Evolutionary conservation across 2,888 invertebrate genomes (phyloP).

Genomic region (Acrobasis repandana): DNA sequence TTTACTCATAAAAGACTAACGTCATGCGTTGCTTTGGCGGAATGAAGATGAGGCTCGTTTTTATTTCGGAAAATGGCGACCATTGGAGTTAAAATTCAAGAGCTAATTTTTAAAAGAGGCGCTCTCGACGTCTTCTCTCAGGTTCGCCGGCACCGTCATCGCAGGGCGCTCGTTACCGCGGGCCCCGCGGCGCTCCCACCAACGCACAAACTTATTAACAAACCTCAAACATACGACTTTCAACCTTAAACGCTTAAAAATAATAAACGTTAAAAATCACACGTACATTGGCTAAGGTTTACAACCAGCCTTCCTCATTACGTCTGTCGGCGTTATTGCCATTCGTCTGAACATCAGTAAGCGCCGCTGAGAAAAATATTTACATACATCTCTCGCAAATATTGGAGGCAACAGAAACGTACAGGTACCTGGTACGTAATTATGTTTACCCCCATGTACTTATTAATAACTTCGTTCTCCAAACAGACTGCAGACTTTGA

Average conservation of each 20-base stretch:
- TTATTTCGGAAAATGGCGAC: slow-evolving; percentile 37
- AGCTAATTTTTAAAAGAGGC: slow-evolving; percentile 62
- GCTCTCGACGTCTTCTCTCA: slow-evolving; percentile 52
- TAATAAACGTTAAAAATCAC: slow-evolving; percentile 30
- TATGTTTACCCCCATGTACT: slow-evolving; percentile 48
- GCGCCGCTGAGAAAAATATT: slow-evolving; percentile 72
- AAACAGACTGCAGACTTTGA: slow-evolving; percentile 38
- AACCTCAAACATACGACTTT: slow-evolving; percentile 48
- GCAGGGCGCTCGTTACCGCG: slow-evolving; percentile 65
- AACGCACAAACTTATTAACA: slow-evolving; percentile 52
- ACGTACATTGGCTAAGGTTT: slow-evolving; percentile 44
- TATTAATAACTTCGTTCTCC: slow-evolving; percentile 48
- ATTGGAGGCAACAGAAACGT: slow-evolving; percentile 47
- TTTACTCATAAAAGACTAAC: slow-evolving; percentile 17
- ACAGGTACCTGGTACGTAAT: slow-evolving; percentile 43
- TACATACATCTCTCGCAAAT: slow-evolving; percentile 65
- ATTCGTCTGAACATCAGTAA: slow-evolving; percentile 65
- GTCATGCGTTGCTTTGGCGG: slow-evolving; percentile 17
- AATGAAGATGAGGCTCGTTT: slow-evolving; percentile 30
- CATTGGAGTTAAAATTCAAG: slow-evolving; percentile 50
- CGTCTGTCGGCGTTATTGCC: slow-evolving; percentile 71
- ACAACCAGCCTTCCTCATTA: slow-evolving; percentile 70
- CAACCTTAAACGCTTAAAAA: slow-evolving; percentile 47
- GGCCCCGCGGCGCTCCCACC: slow-evolving; percentile 66
- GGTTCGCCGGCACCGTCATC: slow-evolving; percentile 58